Percentiles rank a stretch among this genome's conserved stretches.
Evolutionary conservation across 2,113 vertebrate species (phyloP).

Genomic region (Sinocyclocheilus maitianheensis): DNA sequence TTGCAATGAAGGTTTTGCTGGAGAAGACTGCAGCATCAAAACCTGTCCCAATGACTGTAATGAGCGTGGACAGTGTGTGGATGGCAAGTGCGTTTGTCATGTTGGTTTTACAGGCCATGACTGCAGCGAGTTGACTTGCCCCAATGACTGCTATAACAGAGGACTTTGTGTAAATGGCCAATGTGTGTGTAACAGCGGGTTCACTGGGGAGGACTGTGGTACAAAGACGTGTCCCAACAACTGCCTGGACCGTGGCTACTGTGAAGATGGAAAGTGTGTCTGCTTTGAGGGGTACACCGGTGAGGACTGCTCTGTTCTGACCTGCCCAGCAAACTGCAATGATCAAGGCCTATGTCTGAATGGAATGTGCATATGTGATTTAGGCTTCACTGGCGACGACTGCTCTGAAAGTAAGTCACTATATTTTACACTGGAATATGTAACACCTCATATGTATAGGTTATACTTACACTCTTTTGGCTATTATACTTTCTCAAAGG

Average conservation of each 20-base stretch:
- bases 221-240: slow-evolving; percentile 82
- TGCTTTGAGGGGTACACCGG: slow-evolving; percentile 83
- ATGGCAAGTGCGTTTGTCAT: slow-evolving; percentile 84
- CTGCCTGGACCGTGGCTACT: slow-evolving; percentile 82
- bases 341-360: slow-evolving; percentile 80
- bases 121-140: slow-evolving; percentile 83
- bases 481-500: background rate
- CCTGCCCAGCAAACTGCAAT: slow-evolving; percentile 81
- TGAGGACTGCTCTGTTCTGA: slow-evolving; percentile 76
- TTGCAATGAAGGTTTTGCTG: slow-evolving; percentile 84
- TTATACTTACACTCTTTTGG: background rate
- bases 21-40: slow-evolving; percentile 82
- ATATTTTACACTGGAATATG: background rate
- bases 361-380: slow-evolving; percentile 82
- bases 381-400: slow-evolving; percentile 85
- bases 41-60: slow-evolving; percentile 86
- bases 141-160: slow-evolving; percentile 77
- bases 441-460: background rate
- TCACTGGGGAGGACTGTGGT: slow-evolving; percentile 81
- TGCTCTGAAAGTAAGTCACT: slow-evolving; percentile 78
- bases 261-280: slow-evolving; percentile 82
- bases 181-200: slow-evolving; percentile 85
- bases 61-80: slow-evolving; percentile 79
- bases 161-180: slow-evolving; percentile 84
- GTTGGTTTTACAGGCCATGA: slow-evolving; percentile 80